Percentiles rank a stretch among this genome's conserved stretches.
Conservation (phyloP, 2,113 vertebrate genomes). For the Bubalus kerabau region DNA sequence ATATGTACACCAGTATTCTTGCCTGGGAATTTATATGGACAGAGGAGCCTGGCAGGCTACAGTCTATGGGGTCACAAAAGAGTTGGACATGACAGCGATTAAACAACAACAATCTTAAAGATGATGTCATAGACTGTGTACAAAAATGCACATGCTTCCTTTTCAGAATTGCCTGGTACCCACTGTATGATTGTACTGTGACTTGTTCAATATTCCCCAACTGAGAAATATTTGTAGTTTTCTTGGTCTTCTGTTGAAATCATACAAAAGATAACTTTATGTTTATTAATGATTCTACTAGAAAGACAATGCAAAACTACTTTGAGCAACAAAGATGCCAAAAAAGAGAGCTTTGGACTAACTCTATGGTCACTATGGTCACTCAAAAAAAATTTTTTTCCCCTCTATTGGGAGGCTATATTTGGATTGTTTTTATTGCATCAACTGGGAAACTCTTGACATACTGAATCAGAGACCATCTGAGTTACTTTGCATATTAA, state of each 20-base stretch:
- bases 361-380: not conserved
- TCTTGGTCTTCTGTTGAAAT: not conserved
- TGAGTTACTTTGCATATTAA: not conserved
- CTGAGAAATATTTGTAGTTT: not conserved
- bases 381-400: not conserved
- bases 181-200: not conserved
- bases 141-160: not conserved
- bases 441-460: not conserved
- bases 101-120: not conserved
- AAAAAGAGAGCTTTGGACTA: not conserved
- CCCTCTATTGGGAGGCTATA: not conserved
- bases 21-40: not conserved
- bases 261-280: not conserved
- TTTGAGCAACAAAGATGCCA: not conserved
- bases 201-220: not conserved
- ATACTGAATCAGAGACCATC: not conserved
- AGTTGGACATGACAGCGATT: rapidly evolving
- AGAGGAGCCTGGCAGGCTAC: not conserved
- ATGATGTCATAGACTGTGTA: not conserved
- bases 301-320: not conserved
- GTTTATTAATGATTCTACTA: not conserved
- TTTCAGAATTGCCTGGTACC: not conserved
- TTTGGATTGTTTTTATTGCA: not conserved
- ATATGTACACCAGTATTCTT: not conserved
- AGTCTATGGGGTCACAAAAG: not conserved